Evolutionary conservation across 92 coral and sea anemone genomes (phyloP).

Genomic region (Desmophyllum pertusum): DNA sequence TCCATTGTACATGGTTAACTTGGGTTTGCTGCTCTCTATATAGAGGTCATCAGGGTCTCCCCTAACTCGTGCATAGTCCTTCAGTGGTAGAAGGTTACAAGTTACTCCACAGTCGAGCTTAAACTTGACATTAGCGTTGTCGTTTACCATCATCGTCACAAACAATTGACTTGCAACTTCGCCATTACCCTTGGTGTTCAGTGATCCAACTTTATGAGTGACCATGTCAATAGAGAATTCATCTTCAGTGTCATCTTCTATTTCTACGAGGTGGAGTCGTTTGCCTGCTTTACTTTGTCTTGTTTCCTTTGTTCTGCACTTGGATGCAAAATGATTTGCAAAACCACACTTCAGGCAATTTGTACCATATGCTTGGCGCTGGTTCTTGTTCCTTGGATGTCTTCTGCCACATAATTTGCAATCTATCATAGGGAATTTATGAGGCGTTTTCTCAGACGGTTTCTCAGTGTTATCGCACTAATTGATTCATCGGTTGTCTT

Average conservation of each 20-base stretch:
- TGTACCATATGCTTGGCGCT: constrained; percentile 43
- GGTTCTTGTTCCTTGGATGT: no score
- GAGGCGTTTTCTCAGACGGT: background rate
- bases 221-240: no score
- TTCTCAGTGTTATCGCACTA: constrained; percentile 31
- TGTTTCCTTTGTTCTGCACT: constrained; percentile 40
- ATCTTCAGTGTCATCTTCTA: constrained; percentile 43
- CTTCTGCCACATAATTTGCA: constrained; percentile 56
- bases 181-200: constrained; percentile 28
- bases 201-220: constrained; percentile 41
- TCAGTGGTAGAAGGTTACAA: no score
- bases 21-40: constrained; percentile 46
- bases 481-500: constrained; percentile 44
- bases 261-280: constrained; percentile 45
- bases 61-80: constrained; percentile 48
- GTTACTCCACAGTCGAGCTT: constrained; percentile 62
- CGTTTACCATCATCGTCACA: constrained; percentile 53
- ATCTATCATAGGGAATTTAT: constrained; percentile 31
- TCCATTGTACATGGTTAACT: constrained; percentile 65
- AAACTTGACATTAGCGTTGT: constrained; percentile 45
- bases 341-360: constrained; percentile 45
- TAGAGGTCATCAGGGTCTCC: constrained; percentile 61
- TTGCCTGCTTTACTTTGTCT: constrained; percentile 17
- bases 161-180: constrained; percentile 45
- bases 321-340: constrained; percentile 32